These are phyloP conservation scores for Ellobius talpinus DNA, from an alignment of 2,113 vertebrate genomes.

Conservation along the genomic window DNA sequence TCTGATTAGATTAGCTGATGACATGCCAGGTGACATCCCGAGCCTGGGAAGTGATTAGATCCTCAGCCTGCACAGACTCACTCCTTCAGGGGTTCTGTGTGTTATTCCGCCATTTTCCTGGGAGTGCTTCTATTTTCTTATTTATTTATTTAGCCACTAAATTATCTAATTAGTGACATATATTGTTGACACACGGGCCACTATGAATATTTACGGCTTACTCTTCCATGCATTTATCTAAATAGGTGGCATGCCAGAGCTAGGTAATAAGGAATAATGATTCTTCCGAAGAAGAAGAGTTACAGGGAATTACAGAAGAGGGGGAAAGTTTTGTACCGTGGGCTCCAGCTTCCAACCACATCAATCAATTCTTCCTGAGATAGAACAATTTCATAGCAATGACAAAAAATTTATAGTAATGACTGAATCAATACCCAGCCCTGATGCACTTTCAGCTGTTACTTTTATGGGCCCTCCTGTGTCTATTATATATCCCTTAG, in stretches of 20 bases:
- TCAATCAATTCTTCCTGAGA: constrained; percentile 87
- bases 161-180: constrained; percentile 92
- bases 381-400: constrained; percentile 89
- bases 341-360: constrained; percentile 83
- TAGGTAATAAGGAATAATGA: constrained; percentile 92
- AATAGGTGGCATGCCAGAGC: constrained; percentile 90
- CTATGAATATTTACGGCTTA: constrained; percentile 91
- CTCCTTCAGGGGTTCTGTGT: constrained; percentile 54
- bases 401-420: constrained; percentile 90
- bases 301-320: constrained; percentile 88
- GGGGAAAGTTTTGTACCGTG: constrained; percentile 85
- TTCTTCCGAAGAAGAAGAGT: constrained; percentile 88
- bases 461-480: constrained; percentile 88
- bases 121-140: constrained; percentile 85
- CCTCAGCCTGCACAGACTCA: neutral
- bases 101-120: constrained; percentile 77
- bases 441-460: constrained; percentile 87
- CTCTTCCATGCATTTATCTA: constrained; percentile 91
- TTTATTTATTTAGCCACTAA: constrained; percentile 91
- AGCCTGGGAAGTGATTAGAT: constrained; percentile 29
- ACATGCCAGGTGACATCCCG: neutral
- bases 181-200: constrained; percentile 90
- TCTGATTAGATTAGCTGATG: neutral
- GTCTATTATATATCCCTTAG: constrained; percentile 87
- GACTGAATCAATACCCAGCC: constrained; percentile 89